A percentile compares a stretch with the other conserved stretches of the same genome.
Conservation (phyloP, 2,113 vertebrate genomes). For the Cynocephalus volans region DNA sequence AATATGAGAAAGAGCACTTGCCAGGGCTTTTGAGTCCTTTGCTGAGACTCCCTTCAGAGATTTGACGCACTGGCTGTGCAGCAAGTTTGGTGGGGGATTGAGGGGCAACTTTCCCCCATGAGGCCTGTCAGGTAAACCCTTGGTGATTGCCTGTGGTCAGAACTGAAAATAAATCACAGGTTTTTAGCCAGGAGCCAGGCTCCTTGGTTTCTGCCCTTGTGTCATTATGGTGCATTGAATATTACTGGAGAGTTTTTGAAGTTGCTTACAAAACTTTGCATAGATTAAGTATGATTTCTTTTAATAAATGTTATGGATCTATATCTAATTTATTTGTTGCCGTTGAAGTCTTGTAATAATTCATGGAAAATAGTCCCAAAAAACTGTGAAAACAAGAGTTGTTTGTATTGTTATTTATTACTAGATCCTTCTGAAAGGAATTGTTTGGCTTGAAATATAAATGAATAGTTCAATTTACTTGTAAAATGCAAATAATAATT, state of each 20-base stretch:
- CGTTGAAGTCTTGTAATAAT: neutral
- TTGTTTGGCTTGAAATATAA: conserved; percentile 11
- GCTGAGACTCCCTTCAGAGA: neutral
- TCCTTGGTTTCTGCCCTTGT: neutral
- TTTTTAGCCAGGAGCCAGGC: neutral
- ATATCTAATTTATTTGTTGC: neutral
- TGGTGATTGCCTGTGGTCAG: neutral
- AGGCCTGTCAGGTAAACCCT: neutral
- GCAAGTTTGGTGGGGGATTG: neutral
- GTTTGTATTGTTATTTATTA: neutral
- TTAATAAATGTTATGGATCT: neutral
- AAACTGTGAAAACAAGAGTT: neutral
- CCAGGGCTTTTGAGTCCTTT: neutral
- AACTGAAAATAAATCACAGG: neutral
- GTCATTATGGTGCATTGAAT: neutral
- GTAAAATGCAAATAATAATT: conserved; percentile 66
- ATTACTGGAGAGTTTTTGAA: neutral
- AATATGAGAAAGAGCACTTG: neutral
- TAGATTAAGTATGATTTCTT: neutral
- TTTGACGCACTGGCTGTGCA: neutral
- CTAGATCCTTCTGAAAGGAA: neutral
- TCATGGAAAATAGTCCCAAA: neutral
- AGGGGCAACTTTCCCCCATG: too few species aligned
- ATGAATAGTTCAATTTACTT: neutral
- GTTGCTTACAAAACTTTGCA: neutral